phyloP scores from a whole-genome alignment of 2,797 vertebrate species.

The Buceros bicornis region DNA sequence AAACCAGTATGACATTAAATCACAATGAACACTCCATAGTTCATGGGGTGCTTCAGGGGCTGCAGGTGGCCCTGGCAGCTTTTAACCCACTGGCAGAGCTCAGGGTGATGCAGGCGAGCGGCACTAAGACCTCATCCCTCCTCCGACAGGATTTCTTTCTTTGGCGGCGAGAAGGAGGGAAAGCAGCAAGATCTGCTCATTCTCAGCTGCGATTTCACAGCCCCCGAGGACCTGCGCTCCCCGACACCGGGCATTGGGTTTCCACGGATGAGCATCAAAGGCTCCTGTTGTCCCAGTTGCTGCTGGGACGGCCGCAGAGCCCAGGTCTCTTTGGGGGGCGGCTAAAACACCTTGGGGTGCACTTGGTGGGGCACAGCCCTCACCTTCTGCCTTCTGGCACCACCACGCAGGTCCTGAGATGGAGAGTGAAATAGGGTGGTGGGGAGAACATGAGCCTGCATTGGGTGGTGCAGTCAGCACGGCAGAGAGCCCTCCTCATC shows the following conservation, averaged over 20 bases:
- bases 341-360: fast-evolving
- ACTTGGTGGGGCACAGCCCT: neutral
- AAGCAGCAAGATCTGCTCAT: constrained; percentile 64
- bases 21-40: fast-evolving
- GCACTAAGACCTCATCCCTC: neutral
- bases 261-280: constrained; percentile 51
- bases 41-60: neutral
- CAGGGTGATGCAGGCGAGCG: fast-evolving
- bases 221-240: neutral
- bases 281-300: neutral
- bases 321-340: neutral
- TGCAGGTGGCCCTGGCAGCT: neutral
- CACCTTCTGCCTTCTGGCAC: neutral
- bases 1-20: neutral
- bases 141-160: neutral
- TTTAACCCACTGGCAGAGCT: neutral
- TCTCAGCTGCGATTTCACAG: constrained; percentile 61
- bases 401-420: neutral
- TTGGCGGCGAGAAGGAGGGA: neutral
- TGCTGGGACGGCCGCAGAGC: neutral
- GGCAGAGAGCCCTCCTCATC: neutral
- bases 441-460: neutral
- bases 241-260: constrained; percentile 56
- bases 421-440: fast-evolving
- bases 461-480: neutral